A percentile compares a stretch with the other conserved stretches of the same genome.
phyloP scores from a whole-genome alignment of 2,797 vertebrate species.

The Poeciliopsis paucimaculata region DNA sequence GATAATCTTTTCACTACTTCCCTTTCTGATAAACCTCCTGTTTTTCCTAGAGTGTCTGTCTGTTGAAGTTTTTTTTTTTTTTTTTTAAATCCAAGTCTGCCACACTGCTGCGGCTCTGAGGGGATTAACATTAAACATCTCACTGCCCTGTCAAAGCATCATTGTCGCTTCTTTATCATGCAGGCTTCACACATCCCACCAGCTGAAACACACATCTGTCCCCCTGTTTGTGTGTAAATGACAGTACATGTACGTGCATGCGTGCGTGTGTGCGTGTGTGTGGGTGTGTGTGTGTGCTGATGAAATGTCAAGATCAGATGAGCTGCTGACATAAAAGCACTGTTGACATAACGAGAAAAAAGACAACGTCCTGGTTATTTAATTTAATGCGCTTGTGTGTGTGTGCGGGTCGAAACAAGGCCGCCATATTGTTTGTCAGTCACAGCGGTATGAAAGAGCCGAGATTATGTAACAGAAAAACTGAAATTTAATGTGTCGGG shows the following conservation, averaged over 20 bases:
- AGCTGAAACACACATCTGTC: slow-evolving; percentile 33
- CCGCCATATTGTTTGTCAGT: slow-evolving; percentile 39
- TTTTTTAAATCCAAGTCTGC: slow-evolving; percentile 15
- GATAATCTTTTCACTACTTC: neutral
- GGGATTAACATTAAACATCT: slow-evolving; percentile 48
- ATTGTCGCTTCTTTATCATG: slow-evolving; percentile 22
- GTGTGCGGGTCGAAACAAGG: slow-evolving; percentile 34
- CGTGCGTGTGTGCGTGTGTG: neutral
- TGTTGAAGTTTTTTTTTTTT: slow-evolving; percentile 8
- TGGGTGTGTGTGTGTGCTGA: slow-evolving; percentile 16
- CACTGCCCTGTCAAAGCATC: slow-evolving; percentile 36
- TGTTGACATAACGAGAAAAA: slow-evolving; percentile 65
- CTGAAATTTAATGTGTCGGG: slow-evolving; percentile 14
- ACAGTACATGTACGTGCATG: neutral
- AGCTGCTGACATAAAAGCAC: slow-evolving; percentile 69
- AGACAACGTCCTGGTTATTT: slow-evolving; percentile 43
- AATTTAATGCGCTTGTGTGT: slow-evolving; percentile 20
- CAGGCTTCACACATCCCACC: slow-evolving; percentile 32
- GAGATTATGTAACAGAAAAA: slow-evolving; percentile 51
- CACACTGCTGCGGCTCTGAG: slow-evolving; percentile 25
- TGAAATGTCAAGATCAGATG: slow-evolving; percentile 57
- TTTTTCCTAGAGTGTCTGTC: slow-evolving; percentile 5
- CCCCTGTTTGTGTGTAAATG: slow-evolving; percentile 28
- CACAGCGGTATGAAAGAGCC: slow-evolving; percentile 30
- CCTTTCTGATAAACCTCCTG: neutral